Evolutionary conservation across 2,888 invertebrate genomes (phyloP), one percentile per base, ranked within the genome.

Genomic region (Dolichomitus sp.): DNA sequence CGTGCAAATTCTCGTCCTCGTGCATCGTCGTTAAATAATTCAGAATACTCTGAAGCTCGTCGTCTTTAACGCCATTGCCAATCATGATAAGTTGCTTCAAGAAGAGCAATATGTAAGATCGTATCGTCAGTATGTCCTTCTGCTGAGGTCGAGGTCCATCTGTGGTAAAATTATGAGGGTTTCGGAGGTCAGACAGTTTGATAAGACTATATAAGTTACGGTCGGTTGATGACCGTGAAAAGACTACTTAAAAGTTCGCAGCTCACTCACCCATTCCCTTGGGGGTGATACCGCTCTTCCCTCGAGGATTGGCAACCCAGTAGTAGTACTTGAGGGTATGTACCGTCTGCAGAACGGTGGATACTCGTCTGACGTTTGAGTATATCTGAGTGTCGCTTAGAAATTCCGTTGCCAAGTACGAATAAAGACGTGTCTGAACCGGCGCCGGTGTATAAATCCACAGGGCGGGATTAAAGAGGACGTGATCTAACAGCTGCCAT

Each of bases 271-370:
- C 99, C 88, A 98, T 94, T 90, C 99, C 99, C 94, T 99, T 99
- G 27, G 99, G 99, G 80, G 97, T 97, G 91, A 99, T 98, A 73
- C 99, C 99, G 94, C 99, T 99, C 94, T 99, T 98, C 86, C 98
- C 96, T 86, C 98, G 95, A 0, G 99, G 99, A 95, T 99, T 99
- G 81, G 98, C 97, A 61, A 99, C 98, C 99, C 99, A 99, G 94
- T 99, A 99, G 94, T 99, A 99, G 94, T 98, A 99, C 95, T 99
- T 99, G 85, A 99, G 95, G 3, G 99, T 99, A 94, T 99, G 99
- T 88, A 99, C 98, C 33, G 99, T 99, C 94, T 99, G 99, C 65
- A 99, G 95, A 0, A 99, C 99, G 0, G 99, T 99, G 90, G 99
- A 99, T 83, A 99, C 99, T 73, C 99, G 95, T 74, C 99, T 95